Percentiles rank a stretch among this genome's conserved stretches.
Evolutionary conservation across 30 jellyfish, hydroid and myxozoan species (phyloP).

Genomic region (Haliclystus octoradiatus): DNA sequence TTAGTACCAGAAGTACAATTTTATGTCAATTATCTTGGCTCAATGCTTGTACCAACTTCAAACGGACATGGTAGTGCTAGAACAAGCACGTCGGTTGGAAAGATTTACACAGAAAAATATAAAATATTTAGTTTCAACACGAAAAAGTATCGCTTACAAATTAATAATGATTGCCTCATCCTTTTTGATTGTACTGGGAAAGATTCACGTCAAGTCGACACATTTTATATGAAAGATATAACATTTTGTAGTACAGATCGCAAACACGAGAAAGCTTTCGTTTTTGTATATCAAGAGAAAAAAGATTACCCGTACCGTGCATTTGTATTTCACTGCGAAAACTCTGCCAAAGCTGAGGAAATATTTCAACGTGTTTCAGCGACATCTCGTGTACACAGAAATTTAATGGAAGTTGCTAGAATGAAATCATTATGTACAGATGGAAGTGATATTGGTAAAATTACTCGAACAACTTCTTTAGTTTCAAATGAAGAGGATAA

Average conservation of each 20-base stretch:
- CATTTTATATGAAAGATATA: conserved; percentile 11
- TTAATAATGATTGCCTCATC: conserved; percentile 19
- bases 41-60: conserved; percentile 59
- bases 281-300: conserved; percentile 35
- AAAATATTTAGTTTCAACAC: conserved; percentile 44
- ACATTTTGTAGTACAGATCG: conserved; percentile 41
- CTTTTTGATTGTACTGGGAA: conserved; percentile 11
- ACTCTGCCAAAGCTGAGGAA: conserved; percentile 36
- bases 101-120: conserved; percentile 46
- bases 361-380: conserved; percentile 4
- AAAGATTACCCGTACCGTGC: conserved; percentile 23
- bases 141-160: conserved; percentile 33
- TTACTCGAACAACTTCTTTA: background rate
- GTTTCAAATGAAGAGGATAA: background rate
- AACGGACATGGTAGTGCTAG: conserved; percentile 65
- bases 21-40: conserved; percentile 41
- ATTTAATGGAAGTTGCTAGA: conserved; percentile 24
- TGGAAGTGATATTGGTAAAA: background rate
- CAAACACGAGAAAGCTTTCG: conserved; percentile 67
- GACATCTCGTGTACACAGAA: conserved; percentile 18
- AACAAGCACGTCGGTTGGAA: conserved; percentile 50
- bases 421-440: conserved; percentile 33
- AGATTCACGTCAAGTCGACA: conserved; percentile 3
- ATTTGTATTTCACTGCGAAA: conserved; percentile 61
- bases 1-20: conserved; percentile 38